phyloP scores from a whole-genome alignment of 2,113 vertebrate genomes.

The Dromas ardeola region DNA sequence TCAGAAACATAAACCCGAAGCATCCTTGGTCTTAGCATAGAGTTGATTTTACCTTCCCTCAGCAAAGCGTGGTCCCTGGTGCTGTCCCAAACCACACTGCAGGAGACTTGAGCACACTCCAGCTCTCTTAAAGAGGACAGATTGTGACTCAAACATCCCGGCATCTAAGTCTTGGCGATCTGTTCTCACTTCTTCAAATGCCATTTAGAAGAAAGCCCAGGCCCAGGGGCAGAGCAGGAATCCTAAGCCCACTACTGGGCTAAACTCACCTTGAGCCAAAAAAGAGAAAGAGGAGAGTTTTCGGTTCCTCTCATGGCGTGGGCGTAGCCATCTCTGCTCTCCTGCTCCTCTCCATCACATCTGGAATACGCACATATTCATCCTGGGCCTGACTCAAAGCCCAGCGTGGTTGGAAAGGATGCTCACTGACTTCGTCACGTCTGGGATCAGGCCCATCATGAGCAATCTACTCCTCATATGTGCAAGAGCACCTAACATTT shows the following conservation, averaged over 20 bases:
- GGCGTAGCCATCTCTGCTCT: background rate
- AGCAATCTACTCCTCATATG: background rate
- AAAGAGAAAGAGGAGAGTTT: background rate
- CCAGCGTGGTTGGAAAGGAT: fast-evolving
- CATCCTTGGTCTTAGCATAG: background rate
- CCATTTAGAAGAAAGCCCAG: background rate
- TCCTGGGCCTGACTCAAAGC: background rate
- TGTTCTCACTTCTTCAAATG: background rate
- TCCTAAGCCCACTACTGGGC: background rate
- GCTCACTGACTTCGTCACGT: background rate
- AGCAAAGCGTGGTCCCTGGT: background rate
- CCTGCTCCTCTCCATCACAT: background rate
- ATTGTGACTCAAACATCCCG: fast-evolving
- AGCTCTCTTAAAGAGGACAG: background rate
- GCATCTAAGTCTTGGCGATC: background rate
- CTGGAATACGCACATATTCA: fast-evolving
- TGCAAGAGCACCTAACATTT: background rate
- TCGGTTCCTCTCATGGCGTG: fast-evolving
- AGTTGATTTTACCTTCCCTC: background rate
- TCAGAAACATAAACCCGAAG: background rate
- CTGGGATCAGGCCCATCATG: background rate
- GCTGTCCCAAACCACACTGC: background rate
- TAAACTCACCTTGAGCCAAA: background rate
- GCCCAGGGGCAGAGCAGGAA: background rate
- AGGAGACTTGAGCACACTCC: background rate